phyloP scores from a whole-genome alignment of 2,113 vertebrate genomes.

The Ramphastos sulfuratus region DNA sequence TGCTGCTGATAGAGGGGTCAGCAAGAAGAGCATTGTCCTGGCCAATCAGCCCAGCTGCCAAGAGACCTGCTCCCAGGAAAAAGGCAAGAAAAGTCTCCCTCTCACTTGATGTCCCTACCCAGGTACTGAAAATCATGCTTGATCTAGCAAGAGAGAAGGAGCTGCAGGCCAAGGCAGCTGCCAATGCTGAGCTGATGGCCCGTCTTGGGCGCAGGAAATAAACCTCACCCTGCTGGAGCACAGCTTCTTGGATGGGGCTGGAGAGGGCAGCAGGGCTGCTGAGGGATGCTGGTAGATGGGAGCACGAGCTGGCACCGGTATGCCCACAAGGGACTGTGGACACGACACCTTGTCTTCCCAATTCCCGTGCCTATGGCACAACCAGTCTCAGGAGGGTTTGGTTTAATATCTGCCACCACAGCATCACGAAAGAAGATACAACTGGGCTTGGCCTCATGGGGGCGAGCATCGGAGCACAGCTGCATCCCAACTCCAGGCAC shows the following conservation, averaged over 20 bases:
- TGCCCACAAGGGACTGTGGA: rapidly evolving
- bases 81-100: conserved; percentile 77
- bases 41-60: not conserved
- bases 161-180: conserved; percentile 80
- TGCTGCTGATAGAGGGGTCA: not conserved
- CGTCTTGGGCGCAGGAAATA: conserved; percentile 80
- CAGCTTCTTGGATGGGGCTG: not conserved
- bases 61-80: not conserved
- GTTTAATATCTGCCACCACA: not conserved
- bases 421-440: not conserved
- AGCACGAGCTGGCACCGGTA: rapidly evolving
- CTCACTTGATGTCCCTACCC: conserved; percentile 83
- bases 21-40: conserved; percentile 5
- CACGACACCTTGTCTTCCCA: rapidly evolving
- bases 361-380: rapidly evolving
- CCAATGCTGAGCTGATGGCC: conserved; percentile 85
- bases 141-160: conserved; percentile 85
- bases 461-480: not conserved
- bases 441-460: rapidly evolving
- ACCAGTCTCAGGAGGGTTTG: not conserved
- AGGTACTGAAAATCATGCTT: conserved; percentile 81
- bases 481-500: not conserved
- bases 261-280: rapidly evolving
- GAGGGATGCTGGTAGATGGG: rapidly evolving
- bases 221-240: not conserved